Evolutionary conservation across 1,140 invertebrate genomes (phyloP), one percentile per base, ranked within the genome.

Genomic region (Eumaeus atala): DNA sequence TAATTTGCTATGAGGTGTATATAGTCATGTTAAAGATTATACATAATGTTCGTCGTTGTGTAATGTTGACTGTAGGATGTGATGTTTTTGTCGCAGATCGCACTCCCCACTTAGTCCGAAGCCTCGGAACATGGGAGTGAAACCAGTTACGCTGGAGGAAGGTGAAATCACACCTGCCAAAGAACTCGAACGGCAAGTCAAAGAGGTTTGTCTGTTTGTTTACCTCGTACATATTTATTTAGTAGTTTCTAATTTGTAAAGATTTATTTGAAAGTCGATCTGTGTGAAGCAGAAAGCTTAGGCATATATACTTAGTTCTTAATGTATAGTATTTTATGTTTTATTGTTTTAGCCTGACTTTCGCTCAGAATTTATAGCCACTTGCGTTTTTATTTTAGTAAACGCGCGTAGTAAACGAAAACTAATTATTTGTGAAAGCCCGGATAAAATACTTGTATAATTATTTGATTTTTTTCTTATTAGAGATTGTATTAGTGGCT

Each of bases 101-200:
- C 89, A 90, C 62, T 90, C 90, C 62, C 90, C 90, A 40, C 89
- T 90, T 65, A 90, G 88, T 85, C 89, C 89, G 63, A 87, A 87
- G 69, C 72, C 78, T 70, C 83, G 89, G 53, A 89, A 81, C 56
- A 90, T 90, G 80, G 84, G 85, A 47, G 67, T 74, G 11, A 90
- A 87, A 66, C 64, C 61, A 52, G 76, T 62, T 63, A 82, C 61
- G 63, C 76, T 66, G 35, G 89, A 89, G 56, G 89, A 90, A 62
- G 87, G 88, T 62, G 88, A 90, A 73, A 76, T 88, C 49, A 89
- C 89, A 49, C 89, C 89, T 56, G 82, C 89, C 54, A 89, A 91
- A 71, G 90, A 91, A 56, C 79, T 92, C 54, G 90, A 92, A 75
- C 81, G 85, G 65, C 90, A 91, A 74, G 90, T 92, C 73, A 90